These are phyloP conservation scores for Furcifer pardalis DNA, from an alignment of 2,797 vertebrate genomes.

Conservation along the genomic window DNA sequence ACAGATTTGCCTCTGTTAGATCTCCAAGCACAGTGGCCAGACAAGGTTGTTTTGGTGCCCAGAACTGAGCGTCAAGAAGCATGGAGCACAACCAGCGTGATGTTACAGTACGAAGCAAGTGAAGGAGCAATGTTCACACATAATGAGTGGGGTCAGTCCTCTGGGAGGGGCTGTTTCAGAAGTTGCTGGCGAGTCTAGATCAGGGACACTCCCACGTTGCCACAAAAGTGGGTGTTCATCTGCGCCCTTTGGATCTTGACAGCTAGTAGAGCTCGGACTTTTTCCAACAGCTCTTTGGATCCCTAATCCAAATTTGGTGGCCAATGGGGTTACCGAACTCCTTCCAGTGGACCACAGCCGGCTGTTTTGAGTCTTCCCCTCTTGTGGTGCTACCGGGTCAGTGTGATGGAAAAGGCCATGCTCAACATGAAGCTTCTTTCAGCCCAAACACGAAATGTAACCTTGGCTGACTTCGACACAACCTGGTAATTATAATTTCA, in stretches of 20 bases:
- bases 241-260: not conserved
- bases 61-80: slow-evolving; percentile 67
- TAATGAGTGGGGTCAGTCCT: slow-evolving; percentile 59
- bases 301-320: not conserved
- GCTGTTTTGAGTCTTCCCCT: not conserved
- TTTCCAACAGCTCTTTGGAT: not conserved
- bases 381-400: not conserved
- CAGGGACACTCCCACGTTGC: slow-evolving; percentile 46
- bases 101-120: slow-evolving; percentile 66
- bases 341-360: not conserved
- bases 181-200: slow-evolving; percentile 42
- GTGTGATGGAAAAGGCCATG: not conserved
- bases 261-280: too few relatives aligned
- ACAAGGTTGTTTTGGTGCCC: slow-evolving; percentile 20
- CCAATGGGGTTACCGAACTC: not conserved
- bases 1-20: not conserved
- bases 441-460: too few relatives aligned
- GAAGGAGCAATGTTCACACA: slow-evolving; percentile 60
- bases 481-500: too few relatives aligned
- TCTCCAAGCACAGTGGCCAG: slow-evolving; percentile 18
- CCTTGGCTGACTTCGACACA: not conserved
- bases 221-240: not conserved
- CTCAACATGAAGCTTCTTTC: not conserved
- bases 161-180: slow-evolving; percentile 58
- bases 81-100: slow-evolving; percentile 53